phyloP scores from a whole-genome alignment of 2,888 invertebrate genomes.

The Eumacrocentrus americanus region DNA sequence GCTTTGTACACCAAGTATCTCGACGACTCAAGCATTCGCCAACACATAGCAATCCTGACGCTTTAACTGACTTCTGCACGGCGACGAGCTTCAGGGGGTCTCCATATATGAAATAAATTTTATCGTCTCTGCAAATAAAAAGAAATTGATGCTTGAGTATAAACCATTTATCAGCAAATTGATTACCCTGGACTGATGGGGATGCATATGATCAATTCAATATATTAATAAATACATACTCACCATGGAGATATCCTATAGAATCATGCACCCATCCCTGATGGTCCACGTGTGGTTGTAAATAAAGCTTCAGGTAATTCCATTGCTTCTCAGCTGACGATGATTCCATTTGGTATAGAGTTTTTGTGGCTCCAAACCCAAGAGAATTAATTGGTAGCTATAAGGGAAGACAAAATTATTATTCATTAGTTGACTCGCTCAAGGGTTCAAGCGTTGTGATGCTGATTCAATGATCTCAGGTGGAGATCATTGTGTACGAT shows the following conservation, averaged over 20 bases:
- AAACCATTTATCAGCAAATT: neutral
- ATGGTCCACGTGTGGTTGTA: too few species aligned
- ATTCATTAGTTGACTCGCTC: conserved; percentile 1
- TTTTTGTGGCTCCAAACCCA: neutral
- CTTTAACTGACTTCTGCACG: conserved; percentile 11
- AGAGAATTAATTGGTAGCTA: conserved; percentile 1
- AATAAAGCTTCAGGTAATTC: too few species aligned
- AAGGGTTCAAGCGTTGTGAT: neutral
- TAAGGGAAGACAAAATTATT: conserved; percentile 1
- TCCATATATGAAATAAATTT: conserved; percentile 13
- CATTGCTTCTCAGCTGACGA: neutral
- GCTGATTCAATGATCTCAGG: conserved; percentile 8
- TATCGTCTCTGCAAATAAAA: conserved; percentile 7
- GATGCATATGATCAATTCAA: too few species aligned
- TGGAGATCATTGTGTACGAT: neutral
- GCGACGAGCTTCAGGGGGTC: conserved; percentile 12
- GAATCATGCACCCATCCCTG: too few species aligned
- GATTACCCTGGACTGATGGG: too few species aligned
- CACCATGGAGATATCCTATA: too few species aligned
- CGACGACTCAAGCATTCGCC: neutral
- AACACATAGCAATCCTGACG: conserved; percentile 4
- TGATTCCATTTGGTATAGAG: too few species aligned
- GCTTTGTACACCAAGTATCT: conserved; percentile 19
- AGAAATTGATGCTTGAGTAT: neutral
- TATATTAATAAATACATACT: too few species aligned